Percentiles rank a stretch among this genome's conserved stretches.
Conservation (phyloP, 2,113 vertebrate species). For the Lipophrys pholis region DNA sequence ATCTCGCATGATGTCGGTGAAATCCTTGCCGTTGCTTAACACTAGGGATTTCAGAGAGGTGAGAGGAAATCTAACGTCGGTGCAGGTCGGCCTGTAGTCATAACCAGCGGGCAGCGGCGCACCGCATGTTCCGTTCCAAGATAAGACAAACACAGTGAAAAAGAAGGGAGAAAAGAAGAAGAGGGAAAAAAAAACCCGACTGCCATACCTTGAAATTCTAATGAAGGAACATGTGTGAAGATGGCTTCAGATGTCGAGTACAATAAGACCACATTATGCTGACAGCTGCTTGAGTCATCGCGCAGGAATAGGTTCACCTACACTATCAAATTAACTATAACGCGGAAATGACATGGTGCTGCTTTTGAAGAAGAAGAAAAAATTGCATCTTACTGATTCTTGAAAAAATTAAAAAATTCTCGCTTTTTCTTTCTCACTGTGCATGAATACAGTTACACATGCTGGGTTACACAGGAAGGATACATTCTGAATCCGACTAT, state of each 20-base stretch:
- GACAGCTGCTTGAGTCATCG: constrained; percentile 45
- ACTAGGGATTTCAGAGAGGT: not conserved
- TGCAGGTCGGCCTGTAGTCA: constrained; percentile 42
- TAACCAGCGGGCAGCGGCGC: constrained; percentile 24
- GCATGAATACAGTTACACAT: not conserved
- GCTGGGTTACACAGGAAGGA: too few species aligned
- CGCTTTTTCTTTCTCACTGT: constrained; percentile 4
- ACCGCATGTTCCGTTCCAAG: constrained; percentile 19
- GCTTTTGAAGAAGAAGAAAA: constrained; percentile 1
- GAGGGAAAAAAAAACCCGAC: not conserved
- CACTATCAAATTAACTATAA: constrained; percentile 53
- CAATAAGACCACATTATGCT: constrained; percentile 65
- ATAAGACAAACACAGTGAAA: constrained; percentile 20
- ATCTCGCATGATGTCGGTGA: constrained; percentile 6
- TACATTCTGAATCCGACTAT: too few species aligned
- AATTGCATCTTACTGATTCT: constrained; percentile 17
- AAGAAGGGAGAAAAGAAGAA: constrained; percentile 1
- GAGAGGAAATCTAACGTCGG: constrained; percentile 11
- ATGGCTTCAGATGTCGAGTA: constrained; percentile 57
- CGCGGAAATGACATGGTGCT: constrained; percentile 31
- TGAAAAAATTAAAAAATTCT: not conserved
- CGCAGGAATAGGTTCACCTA: constrained; percentile 41
- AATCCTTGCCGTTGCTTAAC: constrained; percentile 2
- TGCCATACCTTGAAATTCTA: constrained; percentile 36
- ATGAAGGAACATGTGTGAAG: constrained; percentile 40